These are phyloP conservation scores for Hozukius guyotensis DNA, from an alignment of 2,797 vertebrate species.

Conservation along the genomic window DNA sequence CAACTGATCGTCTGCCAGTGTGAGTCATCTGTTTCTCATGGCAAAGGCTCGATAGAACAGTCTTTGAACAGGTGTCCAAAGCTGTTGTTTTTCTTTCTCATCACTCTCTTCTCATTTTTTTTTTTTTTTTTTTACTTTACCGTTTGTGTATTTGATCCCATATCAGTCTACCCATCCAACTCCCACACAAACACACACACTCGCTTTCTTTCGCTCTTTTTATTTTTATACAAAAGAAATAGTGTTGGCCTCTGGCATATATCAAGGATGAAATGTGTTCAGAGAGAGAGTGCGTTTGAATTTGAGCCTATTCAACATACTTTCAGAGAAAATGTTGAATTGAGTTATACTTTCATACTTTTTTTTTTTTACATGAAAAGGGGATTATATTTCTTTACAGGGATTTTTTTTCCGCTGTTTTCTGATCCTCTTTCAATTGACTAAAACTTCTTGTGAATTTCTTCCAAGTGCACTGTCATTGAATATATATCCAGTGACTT, in stretches of 20 bases:
- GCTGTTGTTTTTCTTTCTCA: conserved; percentile 42
- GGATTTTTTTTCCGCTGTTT: conserved; percentile 34
- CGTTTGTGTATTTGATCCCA: conserved; percentile 29
- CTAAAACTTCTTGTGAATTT: conserved; percentile 54
- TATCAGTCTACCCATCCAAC: neutral
- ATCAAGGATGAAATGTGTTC: conserved; percentile 63
- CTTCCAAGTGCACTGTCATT: conserved; percentile 64
- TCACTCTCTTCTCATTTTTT: neutral
- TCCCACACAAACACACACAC: neutral
- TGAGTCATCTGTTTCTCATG: conserved; percentile 55
- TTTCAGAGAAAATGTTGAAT: conserved; percentile 69
- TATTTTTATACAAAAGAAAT: conserved; percentile 38
- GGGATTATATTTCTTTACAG: neutral
- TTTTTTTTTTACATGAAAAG: too few relatives aligned
- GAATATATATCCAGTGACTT: conserved; percentile 51
- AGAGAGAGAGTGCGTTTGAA: conserved; percentile 58
- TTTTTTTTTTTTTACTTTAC: neutral
- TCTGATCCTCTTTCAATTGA: conserved; percentile 53
- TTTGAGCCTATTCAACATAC: conserved; percentile 51
- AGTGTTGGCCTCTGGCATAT: conserved; percentile 54
- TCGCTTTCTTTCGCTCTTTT: neutral
- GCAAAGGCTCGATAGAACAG: conserved; percentile 9
- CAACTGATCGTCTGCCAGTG: conserved; percentile 66
- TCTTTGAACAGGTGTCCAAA: conserved; percentile 74
- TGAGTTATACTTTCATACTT: conserved; percentile 51